Base-by-base conservation (phyloP, 1,140 invertebrate species). In the Drosophila lini region DNA sequence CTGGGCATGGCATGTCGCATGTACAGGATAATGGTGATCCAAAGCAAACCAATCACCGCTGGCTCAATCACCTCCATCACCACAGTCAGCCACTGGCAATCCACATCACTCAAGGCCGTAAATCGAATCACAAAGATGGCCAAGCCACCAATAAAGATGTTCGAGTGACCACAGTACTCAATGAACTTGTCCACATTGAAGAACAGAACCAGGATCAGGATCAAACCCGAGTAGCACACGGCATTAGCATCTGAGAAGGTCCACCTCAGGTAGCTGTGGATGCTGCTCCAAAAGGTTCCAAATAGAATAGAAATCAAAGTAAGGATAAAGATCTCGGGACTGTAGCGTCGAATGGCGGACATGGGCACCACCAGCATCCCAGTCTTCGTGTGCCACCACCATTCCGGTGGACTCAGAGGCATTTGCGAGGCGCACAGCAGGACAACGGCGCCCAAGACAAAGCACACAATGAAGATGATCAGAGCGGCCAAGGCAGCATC, bases 151-250 rank as follows among this genome's bases (percentile, higher is more conserved):
- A 97, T 97, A 67, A 97, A 94, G 56, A 97, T 93, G 91, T 97
- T 97, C 68, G 96, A 96, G 91, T 97, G 96, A 4, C 97, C 97
- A 55, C 96, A 95, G 91, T 96, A 97, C 91, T 97, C 96, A 3
- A 98, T 96, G 31, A 98, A 94, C 77, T 94, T 94, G 78, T 97
- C 96, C 2, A 96, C 96, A 92, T 95, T 96, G 93, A 91, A 97
- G 95, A 47, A 96, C 92, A 63, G 96, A 91, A 47, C 96, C 95
- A 28, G 95, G 94, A 71, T 96, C 65, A 45, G 95, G 94, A 78
- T 94, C 94, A 40, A 94, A 92, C 85, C 91, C 28, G 71, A 44
- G n/a, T 74, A 89, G 48, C 70, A 60, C 10, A 85, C 48, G 40
- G 80, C 78, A 69, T 82, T 60, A 0, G 36, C 22, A 70, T 91